Evolutionary conservation across 2,113 vertebrate species (phyloP).

Genomic region (Spermophilus dauricus): DNA sequence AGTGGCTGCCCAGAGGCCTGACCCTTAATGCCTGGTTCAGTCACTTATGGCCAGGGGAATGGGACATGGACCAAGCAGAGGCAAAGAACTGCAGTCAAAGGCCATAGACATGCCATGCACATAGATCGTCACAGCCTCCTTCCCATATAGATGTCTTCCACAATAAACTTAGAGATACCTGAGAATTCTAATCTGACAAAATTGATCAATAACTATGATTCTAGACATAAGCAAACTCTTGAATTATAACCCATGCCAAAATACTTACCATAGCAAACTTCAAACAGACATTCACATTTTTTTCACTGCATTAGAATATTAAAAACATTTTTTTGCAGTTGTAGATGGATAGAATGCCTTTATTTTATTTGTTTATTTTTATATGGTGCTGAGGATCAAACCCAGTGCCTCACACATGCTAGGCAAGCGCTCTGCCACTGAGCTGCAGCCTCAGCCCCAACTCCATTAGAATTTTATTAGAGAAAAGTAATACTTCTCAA

Average conservation of each 20-base stretch:
- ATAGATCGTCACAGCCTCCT: background rate
- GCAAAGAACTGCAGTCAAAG: background rate
- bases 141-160: background rate
- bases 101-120: too few species aligned
- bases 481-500: conserved; percentile 38
- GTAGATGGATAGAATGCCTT: too few species aligned
- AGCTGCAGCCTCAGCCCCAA: background rate
- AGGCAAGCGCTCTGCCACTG: too few species aligned
- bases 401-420: too few species aligned
- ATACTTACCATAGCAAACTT: background rate
- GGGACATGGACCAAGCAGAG: background rate
- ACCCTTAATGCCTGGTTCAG: background rate
- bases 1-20: background rate
- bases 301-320: background rate
- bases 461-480: background rate
- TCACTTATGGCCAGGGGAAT: background rate
- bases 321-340: too few species aligned
- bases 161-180: background rate
- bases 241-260: background rate
- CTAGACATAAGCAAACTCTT: background rate
- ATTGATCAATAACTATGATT: background rate
- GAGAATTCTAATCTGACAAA: background rate
- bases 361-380: too few species aligned
- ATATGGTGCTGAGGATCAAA: too few species aligned
- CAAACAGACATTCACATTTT: background rate